Conservation (phyloP, 2,888 invertebrate species). For the Phalera bucephala region DNA sequence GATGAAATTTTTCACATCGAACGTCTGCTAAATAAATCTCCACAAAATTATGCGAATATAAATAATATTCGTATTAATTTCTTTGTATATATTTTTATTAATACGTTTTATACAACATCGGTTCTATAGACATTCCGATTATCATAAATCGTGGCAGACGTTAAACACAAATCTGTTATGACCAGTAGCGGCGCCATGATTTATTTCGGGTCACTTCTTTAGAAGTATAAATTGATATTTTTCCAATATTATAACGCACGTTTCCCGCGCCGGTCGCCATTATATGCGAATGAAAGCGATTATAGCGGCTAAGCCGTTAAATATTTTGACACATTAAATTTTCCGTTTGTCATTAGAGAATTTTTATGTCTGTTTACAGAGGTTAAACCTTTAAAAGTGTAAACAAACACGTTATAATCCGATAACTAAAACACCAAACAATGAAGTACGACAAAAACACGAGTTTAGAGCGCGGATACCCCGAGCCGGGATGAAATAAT, state of each 20-base stretch:
- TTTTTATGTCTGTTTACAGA: constrained; percentile 34
- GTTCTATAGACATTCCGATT: constrained; percentile 13
- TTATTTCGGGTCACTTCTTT: constrained; percentile 45
- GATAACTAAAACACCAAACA: constrained; percentile 38
- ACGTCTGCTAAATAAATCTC: background rate
- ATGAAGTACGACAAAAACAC: constrained; percentile 35
- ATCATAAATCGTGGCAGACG: constrained; percentile 35
- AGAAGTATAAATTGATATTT: constrained; percentile 47
- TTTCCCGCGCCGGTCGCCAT: constrained; percentile 20
- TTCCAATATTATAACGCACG: constrained; percentile 33
- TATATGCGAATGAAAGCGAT: constrained; percentile 28
- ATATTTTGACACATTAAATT: constrained; percentile 37
- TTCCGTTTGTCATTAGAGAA: constrained; percentile 24
- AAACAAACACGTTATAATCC: constrained; percentile 38
- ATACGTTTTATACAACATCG: constrained; percentile 1
- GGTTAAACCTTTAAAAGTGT: constrained; percentile 28
- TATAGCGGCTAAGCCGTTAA: constrained; percentile 26
- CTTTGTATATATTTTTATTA: too few relatives aligned
- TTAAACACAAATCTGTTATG: constrained; percentile 43
- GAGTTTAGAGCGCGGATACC: constrained; percentile 31
- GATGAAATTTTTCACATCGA: background rate
- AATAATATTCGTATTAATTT: background rate
- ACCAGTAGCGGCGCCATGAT: constrained; percentile 35
- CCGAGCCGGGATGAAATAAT: constrained; percentile 49
- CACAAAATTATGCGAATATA: background rate